Percentiles rank a stretch among this genome's conserved stretches.
phyloP scores from a whole-genome alignment of 2,888 invertebrate genomes.

The Volucella zonaria region DNA sequence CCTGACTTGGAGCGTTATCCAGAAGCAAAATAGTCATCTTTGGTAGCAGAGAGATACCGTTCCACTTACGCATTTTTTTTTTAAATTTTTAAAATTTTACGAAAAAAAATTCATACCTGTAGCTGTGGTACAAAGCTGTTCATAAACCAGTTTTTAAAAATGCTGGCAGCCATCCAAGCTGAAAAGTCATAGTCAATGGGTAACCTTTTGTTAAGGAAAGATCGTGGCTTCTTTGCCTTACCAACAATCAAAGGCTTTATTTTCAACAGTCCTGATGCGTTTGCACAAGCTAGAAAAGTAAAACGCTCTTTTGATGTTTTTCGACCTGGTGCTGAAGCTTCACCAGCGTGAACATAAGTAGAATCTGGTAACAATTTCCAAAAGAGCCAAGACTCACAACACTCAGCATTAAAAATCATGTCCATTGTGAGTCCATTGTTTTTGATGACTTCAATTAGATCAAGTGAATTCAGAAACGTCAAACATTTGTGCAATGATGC shows the following conservation, averaged over 20 bases:
- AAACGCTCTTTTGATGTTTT: neutral
- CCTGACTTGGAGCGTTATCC: neutral
- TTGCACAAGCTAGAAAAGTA: constrained; percentile 1
- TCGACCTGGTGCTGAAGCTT: too few species aligned
- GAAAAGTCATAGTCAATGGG: constrained; percentile 6
- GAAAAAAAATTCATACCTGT: too few species aligned
- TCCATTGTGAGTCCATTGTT: constrained; percentile 1
- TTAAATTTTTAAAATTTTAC: too few species aligned
- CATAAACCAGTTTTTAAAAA: neutral
- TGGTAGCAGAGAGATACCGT: neutral
- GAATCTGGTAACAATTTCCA: too few species aligned
- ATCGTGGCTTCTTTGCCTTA: constrained; percentile 7
- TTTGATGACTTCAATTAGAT: too few species aligned
- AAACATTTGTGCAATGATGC: too few species aligned
- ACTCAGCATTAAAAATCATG: too few species aligned
- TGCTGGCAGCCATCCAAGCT: constrained; percentile 3
- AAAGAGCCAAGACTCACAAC: too few species aligned
- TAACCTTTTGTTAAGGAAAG: neutral
- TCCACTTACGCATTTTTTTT: neutral
- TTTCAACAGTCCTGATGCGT: neutral
- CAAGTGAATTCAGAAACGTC: too few species aligned
- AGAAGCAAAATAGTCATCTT: neutral
- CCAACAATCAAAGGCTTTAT: constrained; percentile 7
- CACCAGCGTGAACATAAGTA: too few species aligned
- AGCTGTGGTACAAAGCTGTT: neutral